These are phyloP conservation scores for Brachionus rotundiformis DNA, from an alignment of 1,140 invertebrate genomes.

Conservation along the genomic window DNA sequence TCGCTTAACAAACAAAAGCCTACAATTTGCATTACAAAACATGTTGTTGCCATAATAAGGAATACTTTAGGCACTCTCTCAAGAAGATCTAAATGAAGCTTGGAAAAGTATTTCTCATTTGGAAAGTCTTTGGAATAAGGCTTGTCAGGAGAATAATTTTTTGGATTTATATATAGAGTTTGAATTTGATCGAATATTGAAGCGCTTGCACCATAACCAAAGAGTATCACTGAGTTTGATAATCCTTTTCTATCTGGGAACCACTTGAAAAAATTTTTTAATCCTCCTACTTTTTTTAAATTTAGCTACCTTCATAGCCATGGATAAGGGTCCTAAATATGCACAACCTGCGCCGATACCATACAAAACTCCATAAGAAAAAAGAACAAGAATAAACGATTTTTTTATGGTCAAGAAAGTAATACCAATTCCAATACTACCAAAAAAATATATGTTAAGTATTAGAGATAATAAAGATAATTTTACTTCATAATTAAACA, in stretches of 20 bases:
- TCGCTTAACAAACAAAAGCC: constrained; percentile 38
- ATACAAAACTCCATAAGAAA: constrained; percentile 64
- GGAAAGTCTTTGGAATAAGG: constrained; percentile 46
- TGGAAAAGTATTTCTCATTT: constrained; percentile 57
- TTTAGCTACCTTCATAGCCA: constrained; percentile 61
- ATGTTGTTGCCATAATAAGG: constrained; percentile 54
- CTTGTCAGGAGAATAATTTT: constrained; percentile 58
- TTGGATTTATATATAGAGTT: constrained; percentile 64
- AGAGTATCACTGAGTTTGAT: constrained; percentile 64
- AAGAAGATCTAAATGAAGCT: constrained; percentile 54
- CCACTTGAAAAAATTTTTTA: constrained; percentile 58
- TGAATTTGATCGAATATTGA: constrained; percentile 64
- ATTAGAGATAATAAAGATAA: not conserved
- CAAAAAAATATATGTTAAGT: too few relatives aligned
- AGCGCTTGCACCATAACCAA: constrained; percentile 63
- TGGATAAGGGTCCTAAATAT: constrained; percentile 62
- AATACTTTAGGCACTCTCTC: constrained; percentile 56
- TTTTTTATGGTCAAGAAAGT: constrained; percentile 61
- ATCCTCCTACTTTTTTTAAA: not conserved
- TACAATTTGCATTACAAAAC: constrained; percentile 54
- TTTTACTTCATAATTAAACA: constrained; percentile 16
- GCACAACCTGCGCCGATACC: constrained; percentile 62
- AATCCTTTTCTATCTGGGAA: constrained; percentile 63
- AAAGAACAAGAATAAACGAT: constrained; percentile 56
- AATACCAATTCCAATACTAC: constrained; percentile 59